A percentile compares a stretch with the other conserved stretches of the same genome.
These are phyloP conservation scores for Sakesphorus luctuosus DNA, from an alignment of 2,113 vertebrate species.

Conservation along the genomic window DNA sequence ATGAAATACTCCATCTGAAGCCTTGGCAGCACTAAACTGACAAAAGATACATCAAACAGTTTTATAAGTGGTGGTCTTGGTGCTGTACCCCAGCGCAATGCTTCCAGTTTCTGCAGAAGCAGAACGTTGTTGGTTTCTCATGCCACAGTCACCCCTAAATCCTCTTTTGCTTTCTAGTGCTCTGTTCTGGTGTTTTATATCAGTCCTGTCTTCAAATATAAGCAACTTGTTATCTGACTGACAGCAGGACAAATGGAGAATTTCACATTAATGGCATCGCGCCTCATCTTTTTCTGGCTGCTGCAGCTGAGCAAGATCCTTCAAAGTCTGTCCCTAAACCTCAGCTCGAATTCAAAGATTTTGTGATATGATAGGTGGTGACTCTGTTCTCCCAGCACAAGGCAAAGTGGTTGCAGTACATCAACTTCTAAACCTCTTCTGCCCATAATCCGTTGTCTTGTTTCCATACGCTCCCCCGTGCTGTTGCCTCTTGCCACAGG, in stretches of 20 bases:
- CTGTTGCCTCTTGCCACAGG: slow-evolving; percentile 28
- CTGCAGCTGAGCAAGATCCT: neutral
- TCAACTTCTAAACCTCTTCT: neutral
- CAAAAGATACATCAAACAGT: neutral
- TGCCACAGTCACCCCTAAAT: neutral
- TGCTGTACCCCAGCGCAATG: neutral
- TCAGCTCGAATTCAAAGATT: neutral
- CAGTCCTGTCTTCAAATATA: neutral
- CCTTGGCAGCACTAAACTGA: neutral
- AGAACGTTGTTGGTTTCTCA: neutral
- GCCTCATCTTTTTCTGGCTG: neutral
- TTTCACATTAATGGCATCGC: neutral
- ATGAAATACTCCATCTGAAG: neutral
- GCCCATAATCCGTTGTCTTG: accelerated
- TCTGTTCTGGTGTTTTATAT: neutral
- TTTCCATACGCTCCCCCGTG: neutral
- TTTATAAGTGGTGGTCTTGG: neutral
- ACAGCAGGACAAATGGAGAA: neutral
- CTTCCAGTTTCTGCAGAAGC: neutral
- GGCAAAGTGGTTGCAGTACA: neutral
- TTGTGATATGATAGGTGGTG: neutral
- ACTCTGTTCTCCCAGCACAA: neutral
- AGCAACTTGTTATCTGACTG: neutral
- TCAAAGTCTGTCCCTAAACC: neutral
- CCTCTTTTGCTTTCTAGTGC: neutral